Conservation (phyloP, 2,888 invertebrate genomes). For the Meteorus cinctellus region DNA sequence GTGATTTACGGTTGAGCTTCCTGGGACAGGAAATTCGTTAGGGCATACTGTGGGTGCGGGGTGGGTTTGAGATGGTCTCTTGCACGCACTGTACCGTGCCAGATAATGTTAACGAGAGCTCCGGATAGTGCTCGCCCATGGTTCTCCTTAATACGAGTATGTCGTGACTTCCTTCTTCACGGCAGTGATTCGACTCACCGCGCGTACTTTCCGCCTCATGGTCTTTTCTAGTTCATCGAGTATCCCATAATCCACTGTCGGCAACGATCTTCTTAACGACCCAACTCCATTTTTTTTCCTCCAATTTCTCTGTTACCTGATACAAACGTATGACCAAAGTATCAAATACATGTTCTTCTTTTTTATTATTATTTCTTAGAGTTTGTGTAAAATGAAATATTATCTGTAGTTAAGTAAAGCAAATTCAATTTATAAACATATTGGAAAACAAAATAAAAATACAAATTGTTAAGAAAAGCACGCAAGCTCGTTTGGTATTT, state of each 20-base stretch:
- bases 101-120: constrained; percentile 67
- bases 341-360: no score
- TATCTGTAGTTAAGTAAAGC: background rate
- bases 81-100: constrained; percentile 62
- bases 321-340: background rate
- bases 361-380: no score
- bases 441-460: background rate
- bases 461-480: background rate
- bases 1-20: constrained; percentile 67
- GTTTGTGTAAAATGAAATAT: no score
- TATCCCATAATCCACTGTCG: constrained; percentile 28
- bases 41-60: constrained; percentile 59
- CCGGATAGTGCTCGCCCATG: constrained; percentile 57
- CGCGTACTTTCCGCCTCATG: constrained; percentile 31
- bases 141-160: constrained; percentile 64
- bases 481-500: constrained; percentile 25
- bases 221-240: constrained; percentile 37
- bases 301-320: constrained; percentile 7
- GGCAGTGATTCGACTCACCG: constrained; percentile 36
- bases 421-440: background rate
- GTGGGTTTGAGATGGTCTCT: constrained; percentile 65
- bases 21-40: constrained; percentile 68
- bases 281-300: background rate
- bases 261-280: constrained; percentile 30
- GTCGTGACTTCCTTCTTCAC: constrained; percentile 62